Evolutionary conservation across 2,888 invertebrate species (phyloP).

Genomic region (Lagria hirta): DNA sequence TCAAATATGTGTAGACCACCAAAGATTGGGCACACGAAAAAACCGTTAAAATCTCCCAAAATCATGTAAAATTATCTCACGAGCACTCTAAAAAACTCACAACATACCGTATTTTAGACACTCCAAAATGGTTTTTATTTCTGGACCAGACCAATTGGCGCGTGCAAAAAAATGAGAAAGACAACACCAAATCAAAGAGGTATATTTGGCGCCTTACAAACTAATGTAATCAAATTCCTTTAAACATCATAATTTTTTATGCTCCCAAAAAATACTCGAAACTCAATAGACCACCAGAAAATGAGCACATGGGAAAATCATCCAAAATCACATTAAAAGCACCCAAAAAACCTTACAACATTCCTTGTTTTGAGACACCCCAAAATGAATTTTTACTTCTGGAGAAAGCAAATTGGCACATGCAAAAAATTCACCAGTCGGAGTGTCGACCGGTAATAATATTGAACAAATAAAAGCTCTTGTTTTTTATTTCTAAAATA

Average conservation of each 20-base stretch:
- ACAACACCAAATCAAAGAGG: slow-evolving; percentile 13
- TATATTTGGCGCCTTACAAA: slow-evolving; percentile 13
- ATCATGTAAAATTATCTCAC: slow-evolving; percentile 4
- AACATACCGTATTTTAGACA: slow-evolving; percentile 6
- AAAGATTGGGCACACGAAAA: slow-evolving; percentile 2
- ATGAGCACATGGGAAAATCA: slow-evolving; percentile 8
- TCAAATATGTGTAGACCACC: too few relatives aligned
- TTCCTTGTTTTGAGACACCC: slow-evolving; percentile 3
- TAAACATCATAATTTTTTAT: slow-evolving; percentile 3
- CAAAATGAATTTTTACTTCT: too few relatives aligned
- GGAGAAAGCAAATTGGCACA: slow-evolving; percentile 1
- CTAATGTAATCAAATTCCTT: background rate
- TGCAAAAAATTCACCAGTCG: slow-evolving; percentile 5
- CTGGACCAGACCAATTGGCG: slow-evolving; percentile 11
- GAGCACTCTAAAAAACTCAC: slow-evolving; percentile 4
- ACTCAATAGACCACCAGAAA: slow-evolving; percentile 7
- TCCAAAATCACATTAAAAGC: slow-evolving; percentile 6
- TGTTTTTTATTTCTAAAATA: slow-evolving; percentile 1
- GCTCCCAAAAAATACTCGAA: slow-evolving; percentile 2
- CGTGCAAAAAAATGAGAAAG: slow-evolving; percentile 11
- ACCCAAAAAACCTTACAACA: slow-evolving; percentile 6
- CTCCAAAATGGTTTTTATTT: slow-evolving; percentile 7
- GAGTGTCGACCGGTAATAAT: slow-evolving; percentile 3
- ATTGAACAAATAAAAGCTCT: slow-evolving; percentile 1
- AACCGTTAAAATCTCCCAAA: slow-evolving; percentile 1